Base-by-base conservation (phyloP, 2,888 invertebrate genomes). In the Erebia ligea region DNA sequence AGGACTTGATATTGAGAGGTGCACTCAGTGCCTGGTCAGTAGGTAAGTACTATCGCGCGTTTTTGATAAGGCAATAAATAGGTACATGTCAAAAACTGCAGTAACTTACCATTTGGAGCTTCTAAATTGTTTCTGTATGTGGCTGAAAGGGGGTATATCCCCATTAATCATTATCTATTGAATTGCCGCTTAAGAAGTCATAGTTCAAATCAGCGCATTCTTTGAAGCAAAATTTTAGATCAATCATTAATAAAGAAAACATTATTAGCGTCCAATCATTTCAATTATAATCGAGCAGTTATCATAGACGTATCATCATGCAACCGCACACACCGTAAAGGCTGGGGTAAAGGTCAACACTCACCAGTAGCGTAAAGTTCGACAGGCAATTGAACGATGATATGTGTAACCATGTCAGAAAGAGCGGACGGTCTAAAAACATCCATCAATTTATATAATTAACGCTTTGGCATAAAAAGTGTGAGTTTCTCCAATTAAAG, bases 331-430 rank as follows among this genome's bases (percentile, higher is more conserved):
- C 54, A 69, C 13, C 17, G 9, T 19, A 54, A 54, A 54, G 11
- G 10, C 13, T 21, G 66, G 50, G 17, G 65, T 57, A 68, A 74
- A 74, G 75, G 74, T 76, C 72, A 74, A 45, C 34, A 34, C 34
- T 34, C 34, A 34, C 50, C 74, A 66, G 75, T 75, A 76, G 76
- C 75, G 72, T 71, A 65, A 71, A 67, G 72, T 76, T 75, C 73
- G 73, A 76, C 76, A 76, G 73, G 59, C 73, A 69, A 68, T 72
- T 74, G 72, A 76, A 68, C 74, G 74, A 74, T 74, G 75, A 73
- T 75, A 72, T 68, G 64, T 50, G 67, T 66, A 70, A 71, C 67
- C 68, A 56, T 57, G 58, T 69, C 56, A 52, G 52, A 50, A 59
- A 15, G 54, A 71, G 69, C 69, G 57, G 45, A 25, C 72, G 42